These are phyloP conservation scores for Ornithorhynchus anatinus DNA, from an alignment of 2,113 vertebrate genomes.

Conservation along the genomic window DNA sequence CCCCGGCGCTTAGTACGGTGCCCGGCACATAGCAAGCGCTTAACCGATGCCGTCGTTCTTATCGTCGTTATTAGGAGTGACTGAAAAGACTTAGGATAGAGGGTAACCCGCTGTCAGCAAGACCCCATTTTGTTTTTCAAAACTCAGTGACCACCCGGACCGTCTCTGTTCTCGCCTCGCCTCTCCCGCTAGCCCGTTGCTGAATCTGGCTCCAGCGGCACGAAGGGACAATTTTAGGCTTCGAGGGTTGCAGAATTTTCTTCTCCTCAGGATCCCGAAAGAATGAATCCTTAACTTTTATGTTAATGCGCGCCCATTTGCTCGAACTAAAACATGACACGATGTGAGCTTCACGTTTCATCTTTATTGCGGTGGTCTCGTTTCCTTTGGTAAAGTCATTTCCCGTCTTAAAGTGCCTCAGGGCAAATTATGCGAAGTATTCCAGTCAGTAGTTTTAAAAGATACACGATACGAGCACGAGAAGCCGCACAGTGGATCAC, in stretches of 20 bases:
- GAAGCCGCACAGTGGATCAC: constrained; percentile 62
- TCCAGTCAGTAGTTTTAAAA: constrained; percentile 71
- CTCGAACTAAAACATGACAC: constrained; percentile 31
- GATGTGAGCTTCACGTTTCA: constrained; percentile 23
- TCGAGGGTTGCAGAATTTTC: not conserved
- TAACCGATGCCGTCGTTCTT: no score
- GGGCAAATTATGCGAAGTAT: constrained; percentile 64
- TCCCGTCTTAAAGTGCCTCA: constrained; percentile 63
- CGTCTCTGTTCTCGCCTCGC: no score
- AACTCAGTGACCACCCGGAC: no score
- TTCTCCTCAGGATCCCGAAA: not conserved
- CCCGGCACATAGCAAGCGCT: no score
- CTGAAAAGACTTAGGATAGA: no score
- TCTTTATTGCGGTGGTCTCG: constrained; percentile 53
- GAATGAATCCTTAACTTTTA: not conserved
- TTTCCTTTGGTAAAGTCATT: constrained; percentile 73
- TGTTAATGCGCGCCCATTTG: no score
- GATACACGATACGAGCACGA: constrained; percentile 54
- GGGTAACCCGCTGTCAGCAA: no score
- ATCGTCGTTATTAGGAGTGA: no score
- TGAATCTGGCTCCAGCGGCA: no score
- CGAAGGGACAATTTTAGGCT: not conserved
- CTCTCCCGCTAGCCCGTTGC: no score
- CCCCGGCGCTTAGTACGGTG: no score
- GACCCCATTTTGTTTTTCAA: no score